phyloP scores from a whole-genome alignment of 2,113 vertebrate genomes.

The Agapornis roseicollis region DNA sequence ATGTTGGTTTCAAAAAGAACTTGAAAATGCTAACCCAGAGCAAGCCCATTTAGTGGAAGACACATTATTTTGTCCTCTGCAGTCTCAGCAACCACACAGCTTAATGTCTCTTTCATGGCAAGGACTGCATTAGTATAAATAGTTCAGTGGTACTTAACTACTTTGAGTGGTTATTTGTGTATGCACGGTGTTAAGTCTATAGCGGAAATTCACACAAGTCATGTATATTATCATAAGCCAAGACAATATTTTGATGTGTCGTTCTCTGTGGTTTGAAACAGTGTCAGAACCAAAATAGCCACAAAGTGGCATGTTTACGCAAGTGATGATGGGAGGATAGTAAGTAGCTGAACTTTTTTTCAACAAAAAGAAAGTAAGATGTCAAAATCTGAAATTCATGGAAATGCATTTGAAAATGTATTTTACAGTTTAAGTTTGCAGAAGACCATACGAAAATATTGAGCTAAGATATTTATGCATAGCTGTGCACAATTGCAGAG shows the following conservation, averaged over 20 bases:
- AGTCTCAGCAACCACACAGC: background rate
- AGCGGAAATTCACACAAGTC: background rate
- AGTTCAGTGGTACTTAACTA: background rate
- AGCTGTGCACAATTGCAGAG: background rate
- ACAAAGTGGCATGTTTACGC: background rate
- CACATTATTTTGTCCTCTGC: background rate
- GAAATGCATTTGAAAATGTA: background rate
- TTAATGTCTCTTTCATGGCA: background rate
- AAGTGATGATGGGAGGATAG: background rate
- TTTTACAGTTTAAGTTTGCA: background rate
- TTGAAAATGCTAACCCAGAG: background rate
- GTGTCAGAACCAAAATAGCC: background rate
- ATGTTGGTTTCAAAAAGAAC: background rate
- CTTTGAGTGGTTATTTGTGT: background rate
- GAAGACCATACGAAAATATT: fast-evolving
- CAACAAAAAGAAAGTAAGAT: background rate
- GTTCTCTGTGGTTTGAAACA: background rate
- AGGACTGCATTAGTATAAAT: background rate
- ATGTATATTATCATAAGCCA: background rate
- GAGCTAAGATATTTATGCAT: background rate
- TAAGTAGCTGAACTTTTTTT: background rate
- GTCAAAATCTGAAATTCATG: background rate
- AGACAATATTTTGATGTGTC: background rate
- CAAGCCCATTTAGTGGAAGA: background rate
- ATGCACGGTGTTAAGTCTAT: background rate